Conservation (phyloP, 30 jellyfish, hydroid and myxozoan genomes). For the Aurelia aurita complex sp. Pacific region DNA sequence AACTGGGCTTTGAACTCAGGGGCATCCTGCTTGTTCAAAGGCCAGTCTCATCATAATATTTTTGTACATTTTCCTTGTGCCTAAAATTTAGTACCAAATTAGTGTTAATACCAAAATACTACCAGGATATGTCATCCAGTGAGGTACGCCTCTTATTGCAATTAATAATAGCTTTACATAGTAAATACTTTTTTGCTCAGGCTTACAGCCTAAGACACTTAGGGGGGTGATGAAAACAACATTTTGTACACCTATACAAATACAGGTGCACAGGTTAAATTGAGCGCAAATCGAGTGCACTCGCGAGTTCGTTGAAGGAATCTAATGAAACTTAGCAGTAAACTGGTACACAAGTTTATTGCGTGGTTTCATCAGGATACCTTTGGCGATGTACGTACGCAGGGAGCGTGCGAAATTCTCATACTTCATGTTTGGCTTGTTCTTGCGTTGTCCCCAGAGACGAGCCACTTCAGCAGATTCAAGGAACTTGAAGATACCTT, state of each 20-base stretch:
- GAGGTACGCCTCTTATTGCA: conserved; percentile 27
- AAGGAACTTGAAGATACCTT: conserved; percentile 86
- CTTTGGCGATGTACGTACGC: conserved; percentile 92
- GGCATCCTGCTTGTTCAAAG: too few relatives aligned
- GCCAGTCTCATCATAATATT: too few relatives aligned
- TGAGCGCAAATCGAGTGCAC: conserved; percentile 40
- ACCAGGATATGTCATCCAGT: too few relatives aligned
- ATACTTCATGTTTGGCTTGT: conserved; percentile 91
- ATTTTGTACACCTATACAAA: conserved; percentile 61
- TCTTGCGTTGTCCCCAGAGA: conserved; percentile 93
- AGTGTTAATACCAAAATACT: too few relatives aligned
- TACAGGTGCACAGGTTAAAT: conserved; percentile 51
- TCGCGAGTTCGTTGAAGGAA: conserved; percentile 2
- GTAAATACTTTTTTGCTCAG: conserved; percentile 78
- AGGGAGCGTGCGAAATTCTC: conserved; percentile 95
- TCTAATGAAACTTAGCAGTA: conserved; percentile 38
- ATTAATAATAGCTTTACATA: conserved; percentile 51
- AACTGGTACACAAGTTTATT: conserved; percentile 91
- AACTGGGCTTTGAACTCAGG: too few relatives aligned
- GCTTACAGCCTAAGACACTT: conserved; percentile 57
- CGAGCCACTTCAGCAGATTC: conserved; percentile 88
- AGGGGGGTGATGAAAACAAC: conserved; percentile 58
- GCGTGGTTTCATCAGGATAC: conserved; percentile 86
- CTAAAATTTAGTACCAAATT: too few relatives aligned
- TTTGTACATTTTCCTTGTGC: too few relatives aligned